Evolutionary conservation across 2,113 vertebrate species (phyloP).

Genomic region (Macquaria ambigua): DNA sequence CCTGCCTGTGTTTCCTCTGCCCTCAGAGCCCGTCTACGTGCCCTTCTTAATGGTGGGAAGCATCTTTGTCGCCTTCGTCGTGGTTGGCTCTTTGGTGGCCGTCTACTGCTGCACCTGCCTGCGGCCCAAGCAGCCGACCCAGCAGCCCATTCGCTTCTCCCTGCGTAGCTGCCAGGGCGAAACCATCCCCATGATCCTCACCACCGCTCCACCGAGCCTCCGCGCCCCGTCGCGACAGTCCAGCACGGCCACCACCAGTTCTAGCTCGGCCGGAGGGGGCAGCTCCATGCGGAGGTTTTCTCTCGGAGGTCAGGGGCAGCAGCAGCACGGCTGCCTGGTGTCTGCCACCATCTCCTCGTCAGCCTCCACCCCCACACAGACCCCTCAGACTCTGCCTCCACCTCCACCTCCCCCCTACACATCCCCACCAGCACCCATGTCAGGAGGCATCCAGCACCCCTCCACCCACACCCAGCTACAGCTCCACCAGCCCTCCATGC

Average conservation of each 20-base stretch:
- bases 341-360: conserved; percentile 78
- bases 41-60: conserved; percentile 98
- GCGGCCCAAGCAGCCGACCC: conserved; percentile 93
- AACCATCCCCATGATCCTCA: conserved; percentile 97
- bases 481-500: conserved; percentile 79
- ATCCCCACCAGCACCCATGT: conserved; percentile 82
- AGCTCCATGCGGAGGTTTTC: conserved; percentile 91
- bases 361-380: conserved; percentile 69
- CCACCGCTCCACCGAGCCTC: conserved; percentile 87
- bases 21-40: conserved; percentile 94
- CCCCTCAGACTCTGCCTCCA: conserved; percentile 74
- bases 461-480: conserved; percentile 80
- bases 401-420: conserved; percentile 90
- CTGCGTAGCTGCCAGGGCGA: conserved; percentile 95
- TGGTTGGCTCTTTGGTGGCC: conserved; percentile 94
- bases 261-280: conserved; percentile 88
- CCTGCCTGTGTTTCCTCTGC: conserved; percentile 44
- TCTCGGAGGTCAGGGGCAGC: conserved; percentile 86
- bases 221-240: conserved; percentile 93
- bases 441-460: conserved; percentile 74
- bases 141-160: conserved; percentile 93
- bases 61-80: conserved; percentile 96
- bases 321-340: conserved; percentile 83
- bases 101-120: conserved; percentile 98
- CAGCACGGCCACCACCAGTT: conserved; percentile 94